Base-by-base conservation (phyloP, 2,113 vertebrate genomes). In the Chaetodon trifascialis region DNA sequence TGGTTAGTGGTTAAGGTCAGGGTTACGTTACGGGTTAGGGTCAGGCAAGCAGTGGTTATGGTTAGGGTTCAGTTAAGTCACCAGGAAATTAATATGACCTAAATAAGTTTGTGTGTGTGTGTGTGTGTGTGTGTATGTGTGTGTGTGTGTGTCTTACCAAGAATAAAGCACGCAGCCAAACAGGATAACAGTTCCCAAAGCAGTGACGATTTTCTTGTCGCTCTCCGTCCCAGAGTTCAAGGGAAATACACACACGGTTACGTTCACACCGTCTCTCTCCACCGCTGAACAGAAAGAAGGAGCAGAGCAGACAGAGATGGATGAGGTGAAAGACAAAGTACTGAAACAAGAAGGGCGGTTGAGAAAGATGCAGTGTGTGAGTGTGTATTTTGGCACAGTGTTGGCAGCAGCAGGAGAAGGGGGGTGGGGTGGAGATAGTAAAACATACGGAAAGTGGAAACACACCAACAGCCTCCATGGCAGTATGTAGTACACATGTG, bases 141-240 rank as follows among this genome's bases (percentile, higher is more conserved):
- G 55, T 71, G 58, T 58, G 70, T 64, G 68, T 70, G 47, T 64
- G 69, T 63, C 76, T 94, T 95, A 99, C 98, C 98, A 99, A 42
- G 98, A 98, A 89, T 99, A 99, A 25, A 98, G 94, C 89, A 99
- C 95, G 71, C 98, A 99, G 78, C 91, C 93, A 74, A 98, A 96
- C 46, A 99, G 87, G 83, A 99, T 96, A 0, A 92, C 56, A 0
- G 96, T 96, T 42, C 98, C 98, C 74, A 99, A 65, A 12, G 90
- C 90, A 1, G 96, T 96, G 78, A 98, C 97, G 60, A 98, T 94
- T 79, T 95, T 97, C 76, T 96, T 96, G 83, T 98, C 97, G 49
- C 92, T 95, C 84, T 97, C 95, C 2, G 94, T 84, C 52, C 94
- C 95, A 42, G 96, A 96, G 68, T 96, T 95, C 63, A 98, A 95